A percentile compares a stretch with the other conserved stretches of the same genome.
phyloP scores from a whole-genome alignment of 2,797 vertebrate species.

The Agapornis canus region DNA sequence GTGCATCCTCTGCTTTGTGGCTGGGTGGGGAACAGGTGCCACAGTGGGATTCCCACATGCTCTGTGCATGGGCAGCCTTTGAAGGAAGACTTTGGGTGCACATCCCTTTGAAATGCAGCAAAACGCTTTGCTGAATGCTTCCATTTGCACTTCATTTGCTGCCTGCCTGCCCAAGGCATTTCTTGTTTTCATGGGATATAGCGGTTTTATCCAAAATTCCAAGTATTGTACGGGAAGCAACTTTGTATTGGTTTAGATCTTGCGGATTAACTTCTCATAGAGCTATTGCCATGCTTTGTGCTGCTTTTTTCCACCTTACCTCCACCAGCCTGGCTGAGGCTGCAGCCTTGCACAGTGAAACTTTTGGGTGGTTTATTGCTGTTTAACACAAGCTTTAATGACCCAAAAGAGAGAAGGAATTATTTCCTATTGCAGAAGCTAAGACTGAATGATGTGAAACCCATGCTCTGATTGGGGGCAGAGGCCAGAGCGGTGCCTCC shows the following conservation, averaged over 20 bases:
- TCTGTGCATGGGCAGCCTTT: neutral
- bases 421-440: neutral
- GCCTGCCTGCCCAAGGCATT: neutral
- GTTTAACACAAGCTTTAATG: neutral
- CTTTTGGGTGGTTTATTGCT: neutral
- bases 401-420: neutral
- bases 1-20: neutral
- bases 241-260: neutral
- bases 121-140: neutral
- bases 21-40: neutral
- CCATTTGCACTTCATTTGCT: neutral
- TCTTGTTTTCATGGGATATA: neutral
- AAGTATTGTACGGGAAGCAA: accelerated
- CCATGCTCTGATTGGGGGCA: neutral
- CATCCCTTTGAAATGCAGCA: neutral
- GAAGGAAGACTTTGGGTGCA: neutral
- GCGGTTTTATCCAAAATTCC: neutral
- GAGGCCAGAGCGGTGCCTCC: neutral
- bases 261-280: neutral
- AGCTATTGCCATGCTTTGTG: neutral
- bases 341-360: neutral
- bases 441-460: neutral
- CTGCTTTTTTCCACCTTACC: neutral
- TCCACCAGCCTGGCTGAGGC: accelerated
- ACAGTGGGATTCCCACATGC: neutral